These are phyloP conservation scores for Venusia cambrica DNA, from an alignment of 2,888 invertebrate genomes.

Conservation along the genomic window DNA sequence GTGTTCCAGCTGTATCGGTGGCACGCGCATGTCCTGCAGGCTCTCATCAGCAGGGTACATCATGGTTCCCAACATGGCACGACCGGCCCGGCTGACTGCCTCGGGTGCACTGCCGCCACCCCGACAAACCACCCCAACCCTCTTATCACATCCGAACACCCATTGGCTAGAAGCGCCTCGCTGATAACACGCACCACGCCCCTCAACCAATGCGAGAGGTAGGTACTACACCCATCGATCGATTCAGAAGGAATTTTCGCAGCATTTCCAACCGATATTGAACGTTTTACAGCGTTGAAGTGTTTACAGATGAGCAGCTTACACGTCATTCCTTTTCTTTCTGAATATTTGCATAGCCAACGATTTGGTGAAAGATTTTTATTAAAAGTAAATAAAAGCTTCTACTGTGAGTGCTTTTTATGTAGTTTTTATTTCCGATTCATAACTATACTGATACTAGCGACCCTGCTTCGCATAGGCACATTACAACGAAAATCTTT, in stretches of 20 bases:
- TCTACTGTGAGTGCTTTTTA: conserved; percentile 5
- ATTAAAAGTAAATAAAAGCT: conserved; percentile 11
- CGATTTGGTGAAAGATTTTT: conserved; percentile 18
- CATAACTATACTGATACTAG: too few species aligned
- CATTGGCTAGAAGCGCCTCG: conserved; percentile 57
- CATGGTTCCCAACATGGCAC: conserved; percentile 74
- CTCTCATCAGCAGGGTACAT: conserved; percentile 72
- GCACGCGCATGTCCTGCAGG: conserved; percentile 83
- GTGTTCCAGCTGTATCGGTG: conserved; percentile 87
- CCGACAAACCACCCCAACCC: conserved; percentile 70
- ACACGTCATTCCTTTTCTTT: conserved; percentile 38
- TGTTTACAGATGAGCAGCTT: conserved; percentile 55
- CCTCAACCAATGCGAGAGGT: conserved; percentile 62
- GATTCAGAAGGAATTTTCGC: conserved; percentile 65
- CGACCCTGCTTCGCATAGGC: too few species aligned
- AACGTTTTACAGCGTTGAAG: conserved; percentile 60
- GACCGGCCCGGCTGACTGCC: conserved; percentile 60
- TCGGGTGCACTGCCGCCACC: conserved; percentile 68
- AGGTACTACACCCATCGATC: conserved; percentile 78
- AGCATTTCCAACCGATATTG: conserved; percentile 63
- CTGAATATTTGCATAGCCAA: conserved; percentile 32
- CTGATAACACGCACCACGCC: conserved; percentile 75
- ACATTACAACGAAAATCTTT: too few species aligned
- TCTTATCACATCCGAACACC: conserved; percentile 57
- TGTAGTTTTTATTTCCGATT: too few species aligned